Evolutionary conservation across 1,140 invertebrate species (phyloP).

Genomic region (Drosophila kurseongensis): DNA sequence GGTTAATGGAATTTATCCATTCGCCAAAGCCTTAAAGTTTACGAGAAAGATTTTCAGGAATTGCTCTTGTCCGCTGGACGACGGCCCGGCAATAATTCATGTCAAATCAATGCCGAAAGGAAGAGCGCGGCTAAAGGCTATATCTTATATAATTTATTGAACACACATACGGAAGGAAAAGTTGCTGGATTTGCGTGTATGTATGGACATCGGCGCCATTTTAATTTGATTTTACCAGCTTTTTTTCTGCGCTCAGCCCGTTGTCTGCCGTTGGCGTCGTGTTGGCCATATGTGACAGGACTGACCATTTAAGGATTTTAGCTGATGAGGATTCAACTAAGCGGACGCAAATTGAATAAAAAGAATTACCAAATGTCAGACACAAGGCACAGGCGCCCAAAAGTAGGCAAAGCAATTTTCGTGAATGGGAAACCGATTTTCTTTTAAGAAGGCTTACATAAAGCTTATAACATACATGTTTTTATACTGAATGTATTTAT

Average conservation of each 20-base stretch:
- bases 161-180: conserved; percentile 25
- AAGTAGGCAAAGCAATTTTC: conserved; percentile 2
- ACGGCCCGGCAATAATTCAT: conserved; percentile 63
- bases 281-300: conserved; percentile 68
- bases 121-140: conserved; percentile 36
- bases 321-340: conserved; percentile 59
- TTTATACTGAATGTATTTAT: too few relatives aligned
- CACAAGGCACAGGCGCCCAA: background rate
- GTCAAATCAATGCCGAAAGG: conserved; percentile 69
- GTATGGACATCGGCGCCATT: conserved; percentile 67
- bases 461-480: too few relatives aligned
- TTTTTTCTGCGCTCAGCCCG: conserved; percentile 10
- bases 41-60: conserved; percentile 32
- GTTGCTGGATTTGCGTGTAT: conserved; percentile 29
- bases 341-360: conserved; percentile 43
- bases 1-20: conserved; percentile 64
- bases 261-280: conserved; percentile 51
- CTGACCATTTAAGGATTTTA: conserved; percentile 66
- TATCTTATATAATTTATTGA: conserved; percentile 68
- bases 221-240: conserved; percentile 72
- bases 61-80: conserved; percentile 20
- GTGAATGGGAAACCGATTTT: conserved; percentile 5
- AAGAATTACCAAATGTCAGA: conserved; percentile 21
- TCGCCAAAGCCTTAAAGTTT: conserved; percentile 46
- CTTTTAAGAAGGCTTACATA: background rate